phyloP scores from a whole-genome alignment of 1,140 invertebrate genomes.

The Tribolium madens region DNA sequence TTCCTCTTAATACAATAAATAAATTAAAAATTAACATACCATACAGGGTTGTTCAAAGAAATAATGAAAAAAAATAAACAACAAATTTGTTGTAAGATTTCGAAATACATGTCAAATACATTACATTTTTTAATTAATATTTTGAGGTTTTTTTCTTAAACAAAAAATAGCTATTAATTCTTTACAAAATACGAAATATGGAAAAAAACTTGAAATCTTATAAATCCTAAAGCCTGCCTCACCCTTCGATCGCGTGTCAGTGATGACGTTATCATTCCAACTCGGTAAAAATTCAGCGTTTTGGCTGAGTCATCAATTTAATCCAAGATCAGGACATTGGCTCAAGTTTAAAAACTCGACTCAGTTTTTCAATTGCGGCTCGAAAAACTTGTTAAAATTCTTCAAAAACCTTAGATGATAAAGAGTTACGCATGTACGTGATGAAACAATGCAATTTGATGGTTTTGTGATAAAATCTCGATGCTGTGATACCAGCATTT shows the following conservation, averaged over 20 bases:
- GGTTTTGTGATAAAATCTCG: constrained; percentile 8
- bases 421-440: constrained; percentile 15
- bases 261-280: constrained; percentile 5
- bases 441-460: constrained; percentile 30
- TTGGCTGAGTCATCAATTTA: constrained; percentile 9
- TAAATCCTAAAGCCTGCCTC: no score
- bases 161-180: no score
- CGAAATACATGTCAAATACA: no score
- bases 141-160: no score
- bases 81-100: no score
- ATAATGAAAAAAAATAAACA: no score
- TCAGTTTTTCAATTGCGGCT: neutral
- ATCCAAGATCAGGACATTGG: neutral
- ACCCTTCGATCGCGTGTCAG: neutral
- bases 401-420: neutral
- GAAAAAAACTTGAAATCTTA: no score
- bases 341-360: neutral
- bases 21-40: no score
- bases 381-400: neutral
- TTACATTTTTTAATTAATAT: no score
- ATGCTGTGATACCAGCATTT: constrained; percentile 37
- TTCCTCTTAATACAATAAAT: no score
- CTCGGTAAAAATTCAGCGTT: neutral
- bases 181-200: no score
- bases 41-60: no score